Conservation (phyloP, 2,888 invertebrate genomes). For the Cephus rjabovi region DNA sequence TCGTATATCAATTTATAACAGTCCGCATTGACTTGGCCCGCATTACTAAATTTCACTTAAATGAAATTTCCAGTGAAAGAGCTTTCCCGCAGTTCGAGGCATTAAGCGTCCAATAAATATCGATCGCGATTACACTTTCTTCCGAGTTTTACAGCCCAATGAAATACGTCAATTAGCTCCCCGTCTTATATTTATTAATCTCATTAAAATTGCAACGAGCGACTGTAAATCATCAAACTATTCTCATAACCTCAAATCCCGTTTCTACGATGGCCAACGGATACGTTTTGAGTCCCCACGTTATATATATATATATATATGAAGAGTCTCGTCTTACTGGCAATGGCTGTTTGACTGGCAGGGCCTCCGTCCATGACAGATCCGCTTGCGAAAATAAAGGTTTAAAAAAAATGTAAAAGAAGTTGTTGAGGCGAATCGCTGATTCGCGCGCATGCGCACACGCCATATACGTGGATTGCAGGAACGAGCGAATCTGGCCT, state of each 20-base stretch:
- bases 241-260: not conserved
- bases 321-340: not conserved
- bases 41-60: not conserved
- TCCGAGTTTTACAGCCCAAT: not conserved
- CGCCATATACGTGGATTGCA: not conserved
- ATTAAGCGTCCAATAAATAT: not conserved
- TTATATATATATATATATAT: not conserved
- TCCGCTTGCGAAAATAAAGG: not conserved
- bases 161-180: not conserved
- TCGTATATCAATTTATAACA: not conserved
- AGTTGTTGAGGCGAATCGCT: not conserved
- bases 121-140: not conserved
- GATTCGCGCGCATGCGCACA: not conserved
- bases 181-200: not conserved
- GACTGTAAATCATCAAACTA: not conserved
- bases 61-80: not conserved
- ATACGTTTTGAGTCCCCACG: not conserved
- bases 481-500: not conserved
- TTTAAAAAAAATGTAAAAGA: not conserved
- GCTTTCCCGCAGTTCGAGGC: not conserved
- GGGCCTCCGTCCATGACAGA: slow-evolving; percentile 42
- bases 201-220: not conserved
- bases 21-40: not conserved
- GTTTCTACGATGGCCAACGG: not conserved
- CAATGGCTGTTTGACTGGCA: slow-evolving; percentile 49